Conservation (phyloP, 2,113 vertebrate species). For the Anoura caudifer region DNA sequence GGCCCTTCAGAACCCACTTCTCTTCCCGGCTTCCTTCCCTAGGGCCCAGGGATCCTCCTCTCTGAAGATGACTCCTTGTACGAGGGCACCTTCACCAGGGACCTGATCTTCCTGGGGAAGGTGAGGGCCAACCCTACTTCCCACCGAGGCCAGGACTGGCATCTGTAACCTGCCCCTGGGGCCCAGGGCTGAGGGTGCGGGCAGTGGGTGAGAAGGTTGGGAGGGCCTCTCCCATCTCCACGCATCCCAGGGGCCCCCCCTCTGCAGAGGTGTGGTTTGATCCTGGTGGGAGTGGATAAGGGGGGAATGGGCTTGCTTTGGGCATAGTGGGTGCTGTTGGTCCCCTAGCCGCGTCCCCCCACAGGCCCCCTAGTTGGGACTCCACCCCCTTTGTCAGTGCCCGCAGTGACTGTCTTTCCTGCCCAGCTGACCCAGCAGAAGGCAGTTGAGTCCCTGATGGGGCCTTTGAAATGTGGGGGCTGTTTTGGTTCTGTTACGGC, state of each 20-base stretch:
- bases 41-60: conserved; percentile 83
- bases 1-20: neutral
- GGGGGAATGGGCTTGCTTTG: neutral
- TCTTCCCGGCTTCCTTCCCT: neutral
- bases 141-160: fast-evolving
- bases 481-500: neutral
- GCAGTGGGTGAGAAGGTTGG: neutral
- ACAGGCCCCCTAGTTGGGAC: neutral
- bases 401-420: neutral
- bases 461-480: neutral
- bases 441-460: neutral
- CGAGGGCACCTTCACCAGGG: conserved; percentile 81
- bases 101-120: conserved; percentile 79
- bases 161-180: fast-evolving
- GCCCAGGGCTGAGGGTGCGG: neutral
- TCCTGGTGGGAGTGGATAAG: neutral
- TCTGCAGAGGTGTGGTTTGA: too few relatives aligned
- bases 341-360: neutral
- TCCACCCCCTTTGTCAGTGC: fast-evolving
- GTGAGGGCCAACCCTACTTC: conserved; percentile 59
- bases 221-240: neutral
- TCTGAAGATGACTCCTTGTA: conserved; percentile 81
- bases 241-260: neutral
- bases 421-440: neutral
- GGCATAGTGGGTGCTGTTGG: neutral